Base-by-base conservation (phyloP, 2,113 vertebrate species). In the Hydropotes inermis region DNA sequence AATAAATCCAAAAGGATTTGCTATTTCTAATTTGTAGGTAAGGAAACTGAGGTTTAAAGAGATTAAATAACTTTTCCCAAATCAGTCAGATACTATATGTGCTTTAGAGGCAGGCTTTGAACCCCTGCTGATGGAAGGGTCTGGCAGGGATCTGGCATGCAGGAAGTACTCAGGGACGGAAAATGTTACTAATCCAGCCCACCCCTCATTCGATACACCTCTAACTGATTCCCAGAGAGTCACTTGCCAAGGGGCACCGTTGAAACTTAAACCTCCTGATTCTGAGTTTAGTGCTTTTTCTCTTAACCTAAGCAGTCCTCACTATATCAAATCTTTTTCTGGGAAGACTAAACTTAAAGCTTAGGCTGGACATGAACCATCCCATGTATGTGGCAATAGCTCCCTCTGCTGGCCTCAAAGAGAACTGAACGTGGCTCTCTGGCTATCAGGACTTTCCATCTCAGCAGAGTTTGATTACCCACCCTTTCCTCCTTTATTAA, bases 381-480 rank as follows among this genome's bases (percentile, higher is more conserved):
- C 45, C 14, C 54, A 89, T 87, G n/a, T 25, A 57, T 70, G 78
- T 89, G 95, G 13, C 86, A 93, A 79, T 45, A 55, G 10, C 36
- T 47, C 97, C 0, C 96, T 96, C 98, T 98, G 93, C 97, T 96
- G 98, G 89, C 39, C 0, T 0, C 3, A 27, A 1, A 0, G 50
- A 33, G 91, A 91, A 97, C 19, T n/a, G 67, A 91, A 3, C 0
- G 54, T 25, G 36, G 33, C 30, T 11, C 0, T 19, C 2, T 2
- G 15, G 13, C n/a, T 5, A 21, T 16, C 11, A 11, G 7, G 60
- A n/a, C 13, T 90, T 83, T 43, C 10, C 2, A 2, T 58, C 27
- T 93, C 55, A 78, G 33, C n/a, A 47, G 11, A 13, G 25, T 30
- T 83, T 58, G 10, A 88, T 19, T 11, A 39, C 15, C 12, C 47